phyloP scores from a whole-genome alignment of 2,797 vertebrate genomes.

The Cottoperca gobio region DNA sequence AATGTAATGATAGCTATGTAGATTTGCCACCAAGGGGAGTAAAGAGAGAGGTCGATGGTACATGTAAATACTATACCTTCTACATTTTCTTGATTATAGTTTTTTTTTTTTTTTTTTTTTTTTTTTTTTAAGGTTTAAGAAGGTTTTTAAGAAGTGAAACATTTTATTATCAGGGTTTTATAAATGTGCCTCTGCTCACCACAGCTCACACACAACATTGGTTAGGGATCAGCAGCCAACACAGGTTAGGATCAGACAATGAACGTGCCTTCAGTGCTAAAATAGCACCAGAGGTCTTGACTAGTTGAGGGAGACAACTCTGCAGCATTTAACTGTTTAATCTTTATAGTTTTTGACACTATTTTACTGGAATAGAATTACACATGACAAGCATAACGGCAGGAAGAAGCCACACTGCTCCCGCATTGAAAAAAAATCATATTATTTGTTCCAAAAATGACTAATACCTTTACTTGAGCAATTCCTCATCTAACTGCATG shows the following conservation, averaged over 20 bases:
- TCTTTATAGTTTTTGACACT: slow-evolving; percentile 75
- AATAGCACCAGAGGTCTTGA: slow-evolving; percentile 56
- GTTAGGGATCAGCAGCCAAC: slow-evolving; percentile 46
- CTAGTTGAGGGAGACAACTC: slow-evolving; percentile 65
- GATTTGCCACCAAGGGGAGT: slow-evolving; percentile 72
- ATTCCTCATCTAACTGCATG: slow-evolving; percentile 90
- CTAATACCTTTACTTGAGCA: slow-evolving; percentile 87
- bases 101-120: too few relatives aligned
- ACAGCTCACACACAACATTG: slow-evolving; percentile 29
- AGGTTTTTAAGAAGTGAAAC: slow-evolving; percentile 65
- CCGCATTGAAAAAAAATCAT: slow-evolving; percentile 78
- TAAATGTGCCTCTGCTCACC: slow-evolving; percentile 42
- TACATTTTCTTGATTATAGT: slow-evolving; percentile 53
- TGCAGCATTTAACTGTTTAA: slow-evolving; percentile 64
- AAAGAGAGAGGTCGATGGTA: slow-evolving; percentile 65
- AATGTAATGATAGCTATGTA: slow-evolving; percentile 77
- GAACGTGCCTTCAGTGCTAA: slow-evolving; percentile 37
- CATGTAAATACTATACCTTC: slow-evolving; percentile 68
- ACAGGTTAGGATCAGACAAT: slow-evolving; percentile 49
- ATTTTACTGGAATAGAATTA: slow-evolving; percentile 74
- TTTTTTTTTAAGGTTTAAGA: too few relatives aligned
- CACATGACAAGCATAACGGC: slow-evolving; percentile 73
- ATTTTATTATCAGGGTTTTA: slow-evolving; percentile 47
- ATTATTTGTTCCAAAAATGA: slow-evolving; percentile 86
- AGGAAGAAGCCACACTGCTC: slow-evolving; percentile 62